These are phyloP conservation scores for Lindbergichthys nudifrons DNA, from an alignment of 2,797 vertebrate genomes.

Conservation along the genomic window DNA sequence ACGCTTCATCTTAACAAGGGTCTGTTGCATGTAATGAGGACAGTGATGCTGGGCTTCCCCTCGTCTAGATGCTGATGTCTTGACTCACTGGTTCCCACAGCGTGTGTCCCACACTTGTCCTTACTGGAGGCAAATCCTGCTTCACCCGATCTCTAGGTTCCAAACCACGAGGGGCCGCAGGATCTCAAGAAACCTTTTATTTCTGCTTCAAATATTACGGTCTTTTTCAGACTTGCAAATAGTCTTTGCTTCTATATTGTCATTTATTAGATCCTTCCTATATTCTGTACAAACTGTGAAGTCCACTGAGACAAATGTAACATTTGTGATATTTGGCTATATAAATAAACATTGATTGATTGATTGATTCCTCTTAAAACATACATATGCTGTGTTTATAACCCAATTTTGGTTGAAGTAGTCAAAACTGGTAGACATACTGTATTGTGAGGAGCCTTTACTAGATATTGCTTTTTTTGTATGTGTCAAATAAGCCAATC, in stretches of 20 bases:
- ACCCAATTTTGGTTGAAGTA: not conserved
- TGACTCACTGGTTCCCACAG: slow-evolving; percentile 51
- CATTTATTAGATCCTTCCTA: not conserved
- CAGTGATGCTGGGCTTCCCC: slow-evolving; percentile 63
- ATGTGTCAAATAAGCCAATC: not conserved
- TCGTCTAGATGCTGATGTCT: slow-evolving; percentile 42
- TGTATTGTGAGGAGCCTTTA: not conserved
- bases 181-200: not conserved
- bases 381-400: not conserved
- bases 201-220: not conserved
- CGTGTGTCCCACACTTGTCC: slow-evolving; percentile 25
- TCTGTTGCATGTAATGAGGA: slow-evolving; percentile 66
- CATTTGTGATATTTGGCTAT: too few relatives aligned
- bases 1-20: slow-evolving; percentile 54
- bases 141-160: not conserved
- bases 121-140: slow-evolving; percentile 38
- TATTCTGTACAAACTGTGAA: too few relatives aligned
- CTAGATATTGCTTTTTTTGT: not conserved
- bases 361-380: not conserved
- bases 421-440: not conserved
- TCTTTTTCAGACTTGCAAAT: not conserved
- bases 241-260: not conserved
- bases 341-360: too few relatives aligned
- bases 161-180: not conserved
- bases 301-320: not conserved